Base-by-base conservation (phyloP, 2,888 invertebrate species). In the Portevinia maculata region DNA sequence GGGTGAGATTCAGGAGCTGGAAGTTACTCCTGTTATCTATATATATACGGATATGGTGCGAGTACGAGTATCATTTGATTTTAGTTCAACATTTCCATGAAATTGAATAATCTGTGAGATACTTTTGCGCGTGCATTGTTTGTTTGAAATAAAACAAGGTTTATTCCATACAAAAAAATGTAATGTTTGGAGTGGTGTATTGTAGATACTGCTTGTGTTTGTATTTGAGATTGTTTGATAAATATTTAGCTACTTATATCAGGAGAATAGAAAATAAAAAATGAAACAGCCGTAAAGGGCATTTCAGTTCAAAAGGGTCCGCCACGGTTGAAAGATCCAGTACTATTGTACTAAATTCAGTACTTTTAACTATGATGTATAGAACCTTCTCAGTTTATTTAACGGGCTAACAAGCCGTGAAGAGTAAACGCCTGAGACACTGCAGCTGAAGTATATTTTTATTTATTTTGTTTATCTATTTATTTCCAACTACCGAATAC, bases 31-130 rank as follows among this genome's bases (percentile, higher is more conserved):
- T 50, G 15, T 19, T 52, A 19, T 30, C 13, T 19, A 28, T 41
- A 15, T 9, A 3, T 46, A 3, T 15, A 21, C 24, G 24, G 5
- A 24, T 24, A 24, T 24, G 24, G 24, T 24, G 24, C 24, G 5
- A 3, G 24, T 24, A 5, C 5, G 24, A 4, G 34, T 15, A 30
- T 24, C 13, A 24, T 39, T n/a, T 24, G 3, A 3, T 41, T 76
- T 62, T 74, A 13, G 21, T 15, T 52, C 39, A 57, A 57, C 50
- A 65, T 73, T 67, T 62, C 65, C 74, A 59, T 69, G 6, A 37
- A 74, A 37, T 57, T 64, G 79, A 64, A 75, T 81, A 75, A 81
- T 81, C 57, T 64, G 79, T 64, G 79, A 75, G 75, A 75, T 75
- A 70, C 62, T 75, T 62, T 69, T 44, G 44, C 46, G 60, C 24